Evolutionary conservation across 2,113 vertebrate genomes (phyloP).

Genomic region (Sylvia atricapilla): DNA sequence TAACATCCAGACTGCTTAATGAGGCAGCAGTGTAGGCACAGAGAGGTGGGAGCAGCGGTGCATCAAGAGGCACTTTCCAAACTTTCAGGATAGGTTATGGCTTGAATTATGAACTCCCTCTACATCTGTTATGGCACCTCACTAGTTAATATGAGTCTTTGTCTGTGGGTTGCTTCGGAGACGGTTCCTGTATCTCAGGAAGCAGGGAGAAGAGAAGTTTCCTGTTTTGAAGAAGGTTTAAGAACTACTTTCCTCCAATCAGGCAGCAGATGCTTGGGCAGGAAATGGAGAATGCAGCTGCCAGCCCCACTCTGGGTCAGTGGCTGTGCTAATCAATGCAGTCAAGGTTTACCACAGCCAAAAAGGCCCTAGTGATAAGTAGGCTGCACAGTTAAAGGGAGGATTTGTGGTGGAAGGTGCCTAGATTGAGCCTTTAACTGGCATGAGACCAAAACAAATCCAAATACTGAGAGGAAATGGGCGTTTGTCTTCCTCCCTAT

Average conservation of each 20-base stretch:
- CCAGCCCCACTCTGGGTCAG: slow-evolving; percentile 53
- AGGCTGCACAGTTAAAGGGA: background rate
- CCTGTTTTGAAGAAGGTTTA: slow-evolving; percentile 96
- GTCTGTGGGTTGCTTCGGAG: slow-evolving; percentile 90
- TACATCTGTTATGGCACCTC: slow-evolving; percentile 13
- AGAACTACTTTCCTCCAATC: slow-evolving; percentile 90
- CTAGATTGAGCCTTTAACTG: slow-evolving; percentile 12
- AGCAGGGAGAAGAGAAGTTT: slow-evolving; percentile 91
- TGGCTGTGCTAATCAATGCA: background rate
- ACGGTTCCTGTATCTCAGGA: slow-evolving; percentile 95
- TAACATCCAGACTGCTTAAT: background rate
- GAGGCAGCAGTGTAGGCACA: background rate
- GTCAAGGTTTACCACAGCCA: background rate
- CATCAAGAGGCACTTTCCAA: background rate
- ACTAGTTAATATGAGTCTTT: slow-evolving; percentile 86
- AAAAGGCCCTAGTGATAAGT: background rate
- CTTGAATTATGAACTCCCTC: background rate
- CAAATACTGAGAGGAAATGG: slow-evolving; percentile 60
- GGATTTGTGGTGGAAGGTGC: slow-evolving; percentile 35
- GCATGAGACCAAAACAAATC: slow-evolving; percentile 34
- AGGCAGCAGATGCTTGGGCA: slow-evolving; percentile 81
- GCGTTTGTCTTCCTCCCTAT: slow-evolving; percentile 54
- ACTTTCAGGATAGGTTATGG: background rate
- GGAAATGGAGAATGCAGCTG: slow-evolving; percentile 81
- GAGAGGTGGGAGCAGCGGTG: background rate